Conservation (phyloP, 2,113 vertebrate species). For the Danionella cerebrum region DNA sequence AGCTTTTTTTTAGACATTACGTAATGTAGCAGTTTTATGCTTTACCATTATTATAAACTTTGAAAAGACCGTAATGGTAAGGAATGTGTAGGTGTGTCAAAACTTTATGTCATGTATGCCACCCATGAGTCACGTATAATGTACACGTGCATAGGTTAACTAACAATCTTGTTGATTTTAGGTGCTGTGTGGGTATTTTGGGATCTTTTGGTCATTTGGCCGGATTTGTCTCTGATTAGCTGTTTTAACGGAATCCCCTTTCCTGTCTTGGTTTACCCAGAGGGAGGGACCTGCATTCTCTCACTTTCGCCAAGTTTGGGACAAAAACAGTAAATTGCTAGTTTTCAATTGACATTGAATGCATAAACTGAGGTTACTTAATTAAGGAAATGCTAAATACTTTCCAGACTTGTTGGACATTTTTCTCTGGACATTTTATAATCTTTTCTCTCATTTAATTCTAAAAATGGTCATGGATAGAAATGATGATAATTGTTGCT, state of each 20-base stretch:
- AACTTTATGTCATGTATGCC: background rate
- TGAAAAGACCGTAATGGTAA: background rate
- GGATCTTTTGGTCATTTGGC: constrained; percentile 36
- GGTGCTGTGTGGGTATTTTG: constrained; percentile 30
- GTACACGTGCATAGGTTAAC: background rate
- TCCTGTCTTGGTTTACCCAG: constrained; percentile 59
- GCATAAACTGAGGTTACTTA: background rate
- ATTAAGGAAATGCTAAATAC: background rate
- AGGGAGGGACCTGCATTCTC: constrained; percentile 54
- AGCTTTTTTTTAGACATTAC: background rate
- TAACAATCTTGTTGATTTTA: constrained; percentile 9
- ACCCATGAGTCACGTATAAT: background rate
- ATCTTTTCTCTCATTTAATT: background rate
- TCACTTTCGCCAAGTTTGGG: constrained; percentile 48
- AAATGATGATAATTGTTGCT: constrained; percentile 34
- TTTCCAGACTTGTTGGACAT: background rate
- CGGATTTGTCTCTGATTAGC: constrained; percentile 60
- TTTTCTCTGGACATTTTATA: background rate
- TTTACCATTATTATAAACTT: background rate
- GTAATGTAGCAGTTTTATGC: background rate
- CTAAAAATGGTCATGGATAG: constrained; percentile 2
- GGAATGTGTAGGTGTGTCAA: background rate
- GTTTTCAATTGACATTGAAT: constrained; percentile 9
- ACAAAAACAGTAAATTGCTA: constrained; percentile 33
- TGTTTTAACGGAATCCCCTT: constrained; percentile 54